These are phyloP conservation scores for Dryobates pubescens DNA, from an alignment of 2,797 vertebrate genomes.

Conservation along the genomic window DNA sequence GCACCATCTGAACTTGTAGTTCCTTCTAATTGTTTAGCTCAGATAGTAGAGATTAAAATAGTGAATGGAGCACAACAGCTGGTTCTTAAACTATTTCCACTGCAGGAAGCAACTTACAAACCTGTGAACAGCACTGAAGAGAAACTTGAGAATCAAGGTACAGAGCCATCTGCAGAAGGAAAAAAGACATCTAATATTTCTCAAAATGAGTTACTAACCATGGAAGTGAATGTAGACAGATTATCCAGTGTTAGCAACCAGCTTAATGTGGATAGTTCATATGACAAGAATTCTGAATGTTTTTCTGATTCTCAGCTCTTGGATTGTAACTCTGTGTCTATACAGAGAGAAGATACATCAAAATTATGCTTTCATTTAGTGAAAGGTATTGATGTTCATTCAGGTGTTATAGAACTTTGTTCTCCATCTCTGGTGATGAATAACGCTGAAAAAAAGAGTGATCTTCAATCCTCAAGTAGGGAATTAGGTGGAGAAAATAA, in stretches of 20 bases:
- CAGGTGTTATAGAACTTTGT: constrained; percentile 52
- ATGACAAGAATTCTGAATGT: constrained; percentile 54
- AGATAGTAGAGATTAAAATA: constrained; percentile 91
- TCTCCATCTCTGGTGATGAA: constrained; percentile 40
- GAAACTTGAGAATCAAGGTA: background rate
- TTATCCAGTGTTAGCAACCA: constrained; percentile 17
- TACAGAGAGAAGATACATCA: constrained; percentile 26
- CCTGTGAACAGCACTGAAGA: background rate
- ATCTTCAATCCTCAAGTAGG: constrained; percentile 7
- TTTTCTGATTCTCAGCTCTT: constrained; percentile 49
- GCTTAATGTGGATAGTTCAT: background rate
- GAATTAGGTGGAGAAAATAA: constrained; percentile 28
- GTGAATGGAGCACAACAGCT: constrained; percentile 91
- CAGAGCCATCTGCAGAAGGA: background rate
- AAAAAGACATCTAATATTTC: background rate
- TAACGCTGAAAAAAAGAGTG: constrained; percentile 16
- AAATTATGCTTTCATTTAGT: constrained; percentile 41
- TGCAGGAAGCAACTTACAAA: constrained; percentile 57
- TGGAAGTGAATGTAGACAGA: constrained; percentile 47
- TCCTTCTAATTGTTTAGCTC: constrained; percentile 91
- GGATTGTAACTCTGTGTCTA: background rate
- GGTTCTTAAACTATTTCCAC: constrained; percentile 85
- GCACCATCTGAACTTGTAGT: constrained; percentile 90
- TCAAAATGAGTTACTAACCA: constrained; percentile 14
- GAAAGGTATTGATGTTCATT: constrained; percentile 21